Evolutionary conservation across 2,888 invertebrate species (phyloP).

Genomic region (Ichneumoninae sp.): DNA sequence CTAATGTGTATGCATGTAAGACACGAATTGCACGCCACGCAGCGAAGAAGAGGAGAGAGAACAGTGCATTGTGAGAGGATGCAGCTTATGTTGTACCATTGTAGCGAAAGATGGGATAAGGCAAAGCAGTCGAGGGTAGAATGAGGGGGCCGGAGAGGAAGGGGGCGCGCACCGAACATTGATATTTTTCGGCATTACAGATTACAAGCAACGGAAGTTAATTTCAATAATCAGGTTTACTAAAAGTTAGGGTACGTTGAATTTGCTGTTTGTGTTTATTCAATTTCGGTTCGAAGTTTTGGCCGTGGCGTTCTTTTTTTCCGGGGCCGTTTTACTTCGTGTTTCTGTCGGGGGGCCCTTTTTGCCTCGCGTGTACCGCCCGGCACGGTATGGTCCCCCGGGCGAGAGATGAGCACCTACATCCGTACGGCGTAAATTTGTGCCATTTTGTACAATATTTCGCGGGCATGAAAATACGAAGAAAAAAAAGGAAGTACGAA

Average conservation of each 20-base stretch:
- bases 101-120: constrained; percentile 11
- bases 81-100: constrained; percentile 11
- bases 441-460: not conserved
- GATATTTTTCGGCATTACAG: constrained; percentile 18
- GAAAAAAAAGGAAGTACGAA: not conserved
- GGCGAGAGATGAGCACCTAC: not conserved
- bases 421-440: not conserved
- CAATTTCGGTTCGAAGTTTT: constrained; percentile 6
- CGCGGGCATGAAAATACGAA: not conserved
- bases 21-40: constrained; percentile 11
- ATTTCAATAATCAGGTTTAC: constrained; percentile 17
- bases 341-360: no score
- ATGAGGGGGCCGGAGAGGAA: not conserved
- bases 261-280: constrained; percentile 11
- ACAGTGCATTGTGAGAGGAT: constrained; percentile 7
- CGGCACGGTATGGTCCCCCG: not conserved
- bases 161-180: not conserved
- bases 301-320: not conserved
- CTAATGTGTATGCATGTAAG: constrained; percentile 19
- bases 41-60: not conserved
- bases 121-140: not conserved
- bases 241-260: constrained; percentile 10
- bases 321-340: no score
- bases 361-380: not conserved
- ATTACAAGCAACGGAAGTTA: constrained; percentile 14